Evolutionary conservation across 2,888 invertebrate genomes (phyloP), one percentile per base, ranked within the genome.

Genomic region (Trissoscelio sp.): DNA sequence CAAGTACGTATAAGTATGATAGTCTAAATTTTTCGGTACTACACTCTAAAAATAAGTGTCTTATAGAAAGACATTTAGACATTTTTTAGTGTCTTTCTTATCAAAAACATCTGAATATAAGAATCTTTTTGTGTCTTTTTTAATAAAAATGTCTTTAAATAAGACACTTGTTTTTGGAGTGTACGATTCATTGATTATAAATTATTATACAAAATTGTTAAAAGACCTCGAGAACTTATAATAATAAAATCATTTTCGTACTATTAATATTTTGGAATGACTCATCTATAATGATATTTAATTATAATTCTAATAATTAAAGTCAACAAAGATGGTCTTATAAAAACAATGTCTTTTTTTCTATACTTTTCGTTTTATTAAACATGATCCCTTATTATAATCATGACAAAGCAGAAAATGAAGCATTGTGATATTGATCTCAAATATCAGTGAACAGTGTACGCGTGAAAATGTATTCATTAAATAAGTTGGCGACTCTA

Each of bases 401-500:
- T 3, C 42, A 14, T n/a, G 5, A 3, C 14, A 42, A 7, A 1
- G 9, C 12, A 6, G 42, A 16, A 42, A n/a, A 42, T n/a, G 42
- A 16, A 48, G 48, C 5, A 2, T 20, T 20, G n/a, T 20, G 48
- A 20, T 48, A 22, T 11, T 22, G 11, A 20, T 48, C 48, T 20
- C 18, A 48, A 48, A 48, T 16, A 20, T 48, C 48, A 20, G n/a
- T 48, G 48, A 48, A 48, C 11, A 48, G 18, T n/a, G 22, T 6
- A 9, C 48, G 20, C 48, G 48, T 48, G 22, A 48, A 48, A 48
- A 44, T 7, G 14, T 34, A 11, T 57, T 57, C 34, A 37, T 57
- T 11, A 37, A 57, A 57, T 58, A 58, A 42, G 22, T n/a, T 20
- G 39, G 24, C 42, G 39, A 58, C 34, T 42, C 3, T n/a, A 16